Evolutionary conservation across 2,888 invertebrate genomes (phyloP).

Genomic region (Chydorus sphaericus): DNA sequence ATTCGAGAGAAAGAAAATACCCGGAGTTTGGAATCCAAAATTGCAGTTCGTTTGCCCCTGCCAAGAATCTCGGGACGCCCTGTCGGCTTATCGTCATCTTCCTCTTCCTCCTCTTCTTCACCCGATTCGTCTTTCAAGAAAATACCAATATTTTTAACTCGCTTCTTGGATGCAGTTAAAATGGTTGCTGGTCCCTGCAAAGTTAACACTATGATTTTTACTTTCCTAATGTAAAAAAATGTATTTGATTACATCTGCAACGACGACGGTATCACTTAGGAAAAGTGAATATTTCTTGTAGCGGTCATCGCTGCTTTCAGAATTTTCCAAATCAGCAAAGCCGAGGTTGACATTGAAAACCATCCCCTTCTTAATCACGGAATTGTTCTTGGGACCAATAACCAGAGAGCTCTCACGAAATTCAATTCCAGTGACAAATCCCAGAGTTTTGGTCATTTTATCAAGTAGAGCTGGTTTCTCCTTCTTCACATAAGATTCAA

Average conservation of each 20-base stretch:
- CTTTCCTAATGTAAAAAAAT: neutral
- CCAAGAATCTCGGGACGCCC: constrained; percentile 41
- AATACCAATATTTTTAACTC: constrained; percentile 86
- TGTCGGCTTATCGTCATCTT: constrained; percentile 31
- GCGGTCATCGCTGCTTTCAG: constrained; percentile 67
- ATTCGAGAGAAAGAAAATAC: too few species aligned
- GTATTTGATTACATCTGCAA: constrained; percentile 53
- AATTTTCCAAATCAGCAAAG: constrained; percentile 66
- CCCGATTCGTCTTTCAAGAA: constrained; percentile 82
- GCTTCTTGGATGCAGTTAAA: constrained; percentile 84
- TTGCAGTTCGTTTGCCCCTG: constrained; percentile 69
- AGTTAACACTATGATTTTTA: neutral
- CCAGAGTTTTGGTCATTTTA: constrained; percentile 85
- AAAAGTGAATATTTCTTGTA: constrained; percentile 82
- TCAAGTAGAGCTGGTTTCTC: constrained; percentile 72
- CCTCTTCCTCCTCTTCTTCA: constrained; percentile 59
- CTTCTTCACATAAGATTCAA: constrained; percentile 63
- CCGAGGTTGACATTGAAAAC: constrained; percentile 92
- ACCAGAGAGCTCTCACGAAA: constrained; percentile 89
- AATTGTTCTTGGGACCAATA: constrained; percentile 76
- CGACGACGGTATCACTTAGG: constrained; percentile 91
- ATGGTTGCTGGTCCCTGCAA: constrained; percentile 52
- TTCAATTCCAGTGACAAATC: constrained; percentile 96
- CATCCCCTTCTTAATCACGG: constrained; percentile 78
- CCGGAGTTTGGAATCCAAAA: constrained; percentile 81